Evolutionary conservation across 2,113 vertebrate species (phyloP).

Genomic region (Halichoerus grypus): DNA sequence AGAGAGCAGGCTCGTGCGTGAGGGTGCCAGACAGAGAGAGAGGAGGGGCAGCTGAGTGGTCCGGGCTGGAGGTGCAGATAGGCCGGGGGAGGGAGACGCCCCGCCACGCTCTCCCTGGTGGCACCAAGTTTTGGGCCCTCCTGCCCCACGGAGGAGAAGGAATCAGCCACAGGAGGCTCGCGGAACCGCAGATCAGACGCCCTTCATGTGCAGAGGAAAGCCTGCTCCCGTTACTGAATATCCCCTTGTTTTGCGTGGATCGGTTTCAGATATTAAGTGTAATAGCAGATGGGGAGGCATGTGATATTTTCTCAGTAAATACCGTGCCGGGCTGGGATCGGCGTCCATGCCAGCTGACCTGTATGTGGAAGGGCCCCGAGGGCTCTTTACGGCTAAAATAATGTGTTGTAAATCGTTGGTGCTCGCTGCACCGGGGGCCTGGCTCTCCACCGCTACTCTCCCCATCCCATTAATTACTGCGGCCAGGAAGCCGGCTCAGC

Average conservation of each 20-base stretch:
- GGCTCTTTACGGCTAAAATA: slow-evolving; percentile 66
- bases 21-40: neutral
- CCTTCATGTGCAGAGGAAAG: neutral
- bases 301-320: slow-evolving; percentile 69
- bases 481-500: neutral
- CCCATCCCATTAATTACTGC: neutral
- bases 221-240: neutral
- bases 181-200: neutral
- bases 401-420: neutral
- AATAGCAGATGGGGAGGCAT: slow-evolving; percentile 54
- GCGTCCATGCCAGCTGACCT: slow-evolving; percentile 64
- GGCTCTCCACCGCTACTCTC: neutral
- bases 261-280: neutral
- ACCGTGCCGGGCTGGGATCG: neutral
- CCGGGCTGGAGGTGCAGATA: rapidly evolving
- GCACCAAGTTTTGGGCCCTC: rapidly evolving
- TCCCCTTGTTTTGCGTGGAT: neutral
- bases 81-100: neutral
- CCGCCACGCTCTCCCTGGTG: neutral
- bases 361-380: slow-evolving; percentile 51
- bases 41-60: rapidly evolving
- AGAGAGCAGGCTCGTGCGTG: rapidly evolving
- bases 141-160: neutral
- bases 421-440: neutral
- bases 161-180: rapidly evolving